phyloP scores from a whole-genome alignment of 2,113 vertebrate species.

The Irena cyanogastra region DNA sequence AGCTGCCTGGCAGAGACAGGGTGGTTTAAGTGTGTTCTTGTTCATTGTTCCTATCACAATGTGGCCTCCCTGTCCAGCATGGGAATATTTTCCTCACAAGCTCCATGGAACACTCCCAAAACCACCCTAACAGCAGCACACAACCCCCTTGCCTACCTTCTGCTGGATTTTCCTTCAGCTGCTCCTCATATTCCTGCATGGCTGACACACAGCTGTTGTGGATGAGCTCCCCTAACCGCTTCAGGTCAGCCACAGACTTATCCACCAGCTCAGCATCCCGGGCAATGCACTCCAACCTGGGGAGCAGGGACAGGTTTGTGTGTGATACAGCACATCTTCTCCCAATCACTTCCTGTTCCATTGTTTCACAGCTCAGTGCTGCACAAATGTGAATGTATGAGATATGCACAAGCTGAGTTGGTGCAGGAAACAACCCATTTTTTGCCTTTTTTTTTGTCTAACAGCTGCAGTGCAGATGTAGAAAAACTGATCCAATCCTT shows the following conservation, averaged over 20 bases:
- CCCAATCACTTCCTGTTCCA: not conserved
- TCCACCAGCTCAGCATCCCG: conserved; percentile 98
- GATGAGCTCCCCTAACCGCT: conserved; percentile 90
- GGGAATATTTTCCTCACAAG: not conserved
- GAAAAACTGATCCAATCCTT: not conserved
- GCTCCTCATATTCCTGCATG: conserved; percentile 94
- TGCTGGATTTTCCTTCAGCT: conserved; percentile 89
- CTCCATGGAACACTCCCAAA: not conserved
- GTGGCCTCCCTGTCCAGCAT: not conserved
- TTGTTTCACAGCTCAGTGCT: not conserved
- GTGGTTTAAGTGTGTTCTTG: not conserved
- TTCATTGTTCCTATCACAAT: not conserved
- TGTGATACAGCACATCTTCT: not conserved
- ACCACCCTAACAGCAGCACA: not conserved
- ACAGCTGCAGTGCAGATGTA: not conserved
- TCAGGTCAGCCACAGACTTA: conserved; percentile 94
- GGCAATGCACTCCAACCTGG: conserved; percentile 91
- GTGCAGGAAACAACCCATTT: not conserved
- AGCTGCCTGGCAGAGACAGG: not conserved
- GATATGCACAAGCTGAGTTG: accelerated
- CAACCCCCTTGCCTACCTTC: conserved; percentile 77
- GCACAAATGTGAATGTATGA: not conserved
- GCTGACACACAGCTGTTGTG: conserved; percentile 90
- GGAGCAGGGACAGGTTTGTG: not conserved
- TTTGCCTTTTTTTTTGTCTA: not conserved